Evolutionary conservation across 2,888 invertebrate genomes (phyloP).

Genomic region (Linnaemya vulpina): DNA sequence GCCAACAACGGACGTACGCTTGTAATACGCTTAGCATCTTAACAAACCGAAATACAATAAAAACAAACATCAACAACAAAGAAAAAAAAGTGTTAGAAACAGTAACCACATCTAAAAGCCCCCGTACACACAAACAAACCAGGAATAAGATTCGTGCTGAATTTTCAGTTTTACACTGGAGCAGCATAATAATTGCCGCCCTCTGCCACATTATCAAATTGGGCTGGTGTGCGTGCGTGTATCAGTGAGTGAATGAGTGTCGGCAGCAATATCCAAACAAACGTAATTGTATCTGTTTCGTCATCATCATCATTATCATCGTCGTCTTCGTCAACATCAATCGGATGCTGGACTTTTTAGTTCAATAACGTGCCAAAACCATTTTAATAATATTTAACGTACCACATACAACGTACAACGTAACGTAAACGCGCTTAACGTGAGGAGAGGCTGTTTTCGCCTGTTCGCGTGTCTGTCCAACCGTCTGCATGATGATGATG

Average conservation of each 20-base stretch:
- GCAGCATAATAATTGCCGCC: constrained; percentile 70
- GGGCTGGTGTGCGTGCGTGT: constrained; percentile 55
- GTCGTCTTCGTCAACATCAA: constrained; percentile 55
- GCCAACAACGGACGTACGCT: constrained; percentile 81
- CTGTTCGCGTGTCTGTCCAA: constrained; percentile 43
- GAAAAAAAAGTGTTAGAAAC: constrained; percentile 27
- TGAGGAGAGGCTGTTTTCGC: constrained; percentile 59
- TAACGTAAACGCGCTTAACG: constrained; percentile 66
- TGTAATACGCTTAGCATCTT: constrained; percentile 70
- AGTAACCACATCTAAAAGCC: constrained; percentile 48
- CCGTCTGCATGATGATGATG: constrained; percentile 44
- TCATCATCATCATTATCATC: constrained; percentile 55
- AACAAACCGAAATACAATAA: constrained; percentile 58
- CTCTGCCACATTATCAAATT: constrained; percentile 48
- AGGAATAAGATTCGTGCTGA: constrained; percentile 70
- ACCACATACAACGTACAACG: constrained; percentile 41
- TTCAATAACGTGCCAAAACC: constrained; percentile 71
- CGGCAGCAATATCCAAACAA: constrained; percentile 45
- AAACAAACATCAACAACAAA: constrained; percentile 41
- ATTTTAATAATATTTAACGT: constrained; percentile 58
- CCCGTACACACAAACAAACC: constrained; percentile 42
- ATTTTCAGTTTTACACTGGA: constrained; percentile 49
- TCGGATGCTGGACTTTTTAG: constrained; percentile 72
- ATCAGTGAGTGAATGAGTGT: constrained; percentile 59
- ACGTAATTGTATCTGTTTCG: constrained; percentile 58